These are phyloP conservation scores for Zaprionus inermis DNA, from an alignment of 1,140 invertebrate species.

Conservation along the genomic window DNA sequence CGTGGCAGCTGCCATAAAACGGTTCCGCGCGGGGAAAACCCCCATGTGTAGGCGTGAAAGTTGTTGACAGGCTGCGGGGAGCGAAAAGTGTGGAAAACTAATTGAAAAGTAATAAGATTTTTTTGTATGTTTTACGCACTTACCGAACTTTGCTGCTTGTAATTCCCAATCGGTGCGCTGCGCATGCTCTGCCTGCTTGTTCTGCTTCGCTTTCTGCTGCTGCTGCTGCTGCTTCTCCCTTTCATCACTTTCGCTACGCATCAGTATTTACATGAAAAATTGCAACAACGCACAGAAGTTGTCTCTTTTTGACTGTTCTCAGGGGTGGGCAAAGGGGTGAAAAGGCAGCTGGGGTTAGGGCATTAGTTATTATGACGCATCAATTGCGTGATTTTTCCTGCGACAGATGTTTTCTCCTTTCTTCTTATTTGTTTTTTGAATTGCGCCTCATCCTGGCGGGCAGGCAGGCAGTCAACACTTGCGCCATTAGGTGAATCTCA, in stretches of 20 bases:
- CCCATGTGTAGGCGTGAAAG: constrained; percentile 64
- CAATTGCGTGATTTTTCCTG: constrained; percentile 66
- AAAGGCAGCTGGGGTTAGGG: constrained; percentile 10
- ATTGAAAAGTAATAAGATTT: background rate
- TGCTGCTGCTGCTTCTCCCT: background rate
- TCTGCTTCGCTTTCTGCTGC: background rate
- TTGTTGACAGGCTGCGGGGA: constrained; percentile 67
- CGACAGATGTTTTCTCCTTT: constrained; percentile 64
- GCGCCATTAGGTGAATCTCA: constrained; percentile 61
- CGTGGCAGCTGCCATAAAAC: constrained; percentile 55
- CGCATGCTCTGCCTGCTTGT: background rate
- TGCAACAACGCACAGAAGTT: constrained; percentile 19
- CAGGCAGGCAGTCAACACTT: constrained; percentile 53
- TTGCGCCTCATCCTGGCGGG: constrained; percentile 29
- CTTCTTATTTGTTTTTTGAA: constrained; percentile 19
- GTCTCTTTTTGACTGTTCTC: constrained; percentile 48
- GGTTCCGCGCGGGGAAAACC: constrained; percentile 51
- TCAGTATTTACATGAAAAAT: constrained; percentile 65
- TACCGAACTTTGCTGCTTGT: constrained; percentile 3
- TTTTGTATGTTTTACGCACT: background rate
- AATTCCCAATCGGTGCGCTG: constrained; percentile 31
- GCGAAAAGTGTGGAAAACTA: background rate
- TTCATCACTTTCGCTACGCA: constrained; percentile 50
- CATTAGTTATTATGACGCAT: constrained; percentile 67
- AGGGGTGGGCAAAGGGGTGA: constrained; percentile 64